These are phyloP conservation scores for Micrasema longulum DNA, from an alignment of 1,140 invertebrate species.

Conservation along the genomic window DNA sequence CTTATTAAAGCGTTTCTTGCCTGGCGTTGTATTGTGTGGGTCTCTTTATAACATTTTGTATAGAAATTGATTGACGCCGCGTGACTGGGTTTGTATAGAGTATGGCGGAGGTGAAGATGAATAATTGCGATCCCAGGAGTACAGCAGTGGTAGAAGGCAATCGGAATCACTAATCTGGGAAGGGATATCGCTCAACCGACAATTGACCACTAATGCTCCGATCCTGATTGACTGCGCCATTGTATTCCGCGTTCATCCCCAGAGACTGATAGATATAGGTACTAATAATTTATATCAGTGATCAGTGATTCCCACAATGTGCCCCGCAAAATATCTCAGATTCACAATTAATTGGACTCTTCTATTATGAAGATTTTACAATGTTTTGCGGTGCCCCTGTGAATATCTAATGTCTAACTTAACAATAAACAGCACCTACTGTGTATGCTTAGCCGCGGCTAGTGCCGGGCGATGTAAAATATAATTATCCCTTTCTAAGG, in stretches of 20 bases:
- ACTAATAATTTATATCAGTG: too few species aligned
- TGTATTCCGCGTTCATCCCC: neutral
- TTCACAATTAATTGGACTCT: too few species aligned
- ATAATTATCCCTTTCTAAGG: too few species aligned
- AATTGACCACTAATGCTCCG: constrained; percentile 20
- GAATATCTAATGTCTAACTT: too few species aligned
- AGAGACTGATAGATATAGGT: neutral
- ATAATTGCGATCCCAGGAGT: neutral
- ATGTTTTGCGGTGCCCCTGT: too few species aligned
- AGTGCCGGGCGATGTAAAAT: too few species aligned
- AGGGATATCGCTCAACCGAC: constrained; percentile 13
- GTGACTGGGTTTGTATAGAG: constrained; percentile 10
- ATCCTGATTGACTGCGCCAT: constrained; percentile 18
- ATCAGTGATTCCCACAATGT: too few species aligned
- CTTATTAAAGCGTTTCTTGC: constrained; percentile 7
- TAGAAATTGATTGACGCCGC: constrained; percentile 21
- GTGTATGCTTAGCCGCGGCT: too few species aligned
- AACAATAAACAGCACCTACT: too few species aligned
- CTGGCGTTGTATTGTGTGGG: constrained; percentile 2
- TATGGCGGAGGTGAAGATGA: neutral
- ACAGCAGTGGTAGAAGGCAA: neutral
- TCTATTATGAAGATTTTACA: too few species aligned
- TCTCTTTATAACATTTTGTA: constrained; percentile 10
- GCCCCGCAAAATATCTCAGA: too few species aligned
- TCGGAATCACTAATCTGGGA: constrained; percentile 2